These are phyloP conservation scores for Muschampia plurimacula DNA, from an alignment of 2,888 invertebrate species.

Conservation along the genomic window DNA sequence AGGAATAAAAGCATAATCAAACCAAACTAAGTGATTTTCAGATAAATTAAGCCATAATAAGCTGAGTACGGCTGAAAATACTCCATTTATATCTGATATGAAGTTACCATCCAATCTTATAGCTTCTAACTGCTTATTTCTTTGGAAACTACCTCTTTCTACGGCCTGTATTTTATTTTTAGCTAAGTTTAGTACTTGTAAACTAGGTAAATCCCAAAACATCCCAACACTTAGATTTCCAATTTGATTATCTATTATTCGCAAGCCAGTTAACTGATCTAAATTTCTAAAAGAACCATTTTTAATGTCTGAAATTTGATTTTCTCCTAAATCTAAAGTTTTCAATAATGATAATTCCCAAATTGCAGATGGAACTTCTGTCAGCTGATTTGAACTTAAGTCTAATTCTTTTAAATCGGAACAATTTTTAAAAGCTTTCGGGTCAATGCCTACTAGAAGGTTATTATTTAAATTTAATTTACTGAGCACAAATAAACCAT, in stretches of 20 bases:
- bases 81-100: slow-evolving; percentile 94
- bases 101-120: slow-evolving; percentile 95
- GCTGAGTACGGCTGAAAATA: slow-evolving; percentile 92
- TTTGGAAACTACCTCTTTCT: slow-evolving; percentile 93
- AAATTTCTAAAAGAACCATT: slow-evolving; percentile 95
- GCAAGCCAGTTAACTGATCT: slow-evolving; percentile 93
- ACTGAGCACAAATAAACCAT: slow-evolving; percentile 93
- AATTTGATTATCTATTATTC: slow-evolving; percentile 95
- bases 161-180: slow-evolving; percentile 95
- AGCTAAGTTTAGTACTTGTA: slow-evolving; percentile 94
- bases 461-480: slow-evolving; percentile 95
- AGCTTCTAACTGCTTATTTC: slow-evolving; percentile 93
- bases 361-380: slow-evolving; percentile 92
- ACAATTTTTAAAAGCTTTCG: slow-evolving; percentile 94
- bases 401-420: slow-evolving; percentile 95
- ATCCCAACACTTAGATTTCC: slow-evolving; percentile 93
- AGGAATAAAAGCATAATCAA: slow-evolving; percentile 96
- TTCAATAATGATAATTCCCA: slow-evolving; percentile 93
- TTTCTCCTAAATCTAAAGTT: slow-evolving; percentile 96
- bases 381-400: slow-evolving; percentile 93
- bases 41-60: slow-evolving; percentile 95
- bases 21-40: slow-evolving; percentile 96
- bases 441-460: slow-evolving; percentile 90
- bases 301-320: slow-evolving; percentile 93
- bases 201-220: slow-evolving; percentile 93